phyloP scores from a whole-genome alignment of 2,113 vertebrate genomes.

The Gallinago paraguaiae region DNA sequence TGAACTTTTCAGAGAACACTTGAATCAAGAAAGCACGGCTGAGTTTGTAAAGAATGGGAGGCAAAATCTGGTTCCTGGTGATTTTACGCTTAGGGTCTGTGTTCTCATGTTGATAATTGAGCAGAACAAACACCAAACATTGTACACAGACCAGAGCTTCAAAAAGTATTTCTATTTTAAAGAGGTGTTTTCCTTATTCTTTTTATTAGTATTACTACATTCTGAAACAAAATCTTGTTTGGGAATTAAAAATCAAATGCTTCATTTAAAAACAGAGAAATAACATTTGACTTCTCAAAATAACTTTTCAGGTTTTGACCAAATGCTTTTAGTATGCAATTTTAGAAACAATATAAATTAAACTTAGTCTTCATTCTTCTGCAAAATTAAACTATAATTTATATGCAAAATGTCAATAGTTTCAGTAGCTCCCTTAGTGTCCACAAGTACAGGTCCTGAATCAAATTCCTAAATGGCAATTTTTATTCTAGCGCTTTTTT shows the following conservation, averaged over 20 bases:
- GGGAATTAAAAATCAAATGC: neutral
- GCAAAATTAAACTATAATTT: neutral
- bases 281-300: neutral
- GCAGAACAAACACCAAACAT: neutral
- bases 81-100: neutral
- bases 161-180: neutral
- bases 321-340: neutral
- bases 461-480: neutral
- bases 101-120: neutral
- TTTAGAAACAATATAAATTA: neutral
- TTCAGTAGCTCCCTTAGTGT: neutral
- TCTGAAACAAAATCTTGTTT: neutral
- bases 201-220: neutral
- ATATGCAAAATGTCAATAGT: neutral
- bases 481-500: neutral
- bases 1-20: neutral
- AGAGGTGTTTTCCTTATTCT: neutral
- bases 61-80: neutral
- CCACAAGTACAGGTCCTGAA: neutral
- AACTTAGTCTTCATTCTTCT: neutral
- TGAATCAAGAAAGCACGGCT: neutral
- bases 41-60: neutral
- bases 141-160: neutral
- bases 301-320: neutral
- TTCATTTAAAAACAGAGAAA: neutral